phyloP scores from a whole-genome alignment of 2,797 vertebrate species.

The Pterois miles region DNA sequence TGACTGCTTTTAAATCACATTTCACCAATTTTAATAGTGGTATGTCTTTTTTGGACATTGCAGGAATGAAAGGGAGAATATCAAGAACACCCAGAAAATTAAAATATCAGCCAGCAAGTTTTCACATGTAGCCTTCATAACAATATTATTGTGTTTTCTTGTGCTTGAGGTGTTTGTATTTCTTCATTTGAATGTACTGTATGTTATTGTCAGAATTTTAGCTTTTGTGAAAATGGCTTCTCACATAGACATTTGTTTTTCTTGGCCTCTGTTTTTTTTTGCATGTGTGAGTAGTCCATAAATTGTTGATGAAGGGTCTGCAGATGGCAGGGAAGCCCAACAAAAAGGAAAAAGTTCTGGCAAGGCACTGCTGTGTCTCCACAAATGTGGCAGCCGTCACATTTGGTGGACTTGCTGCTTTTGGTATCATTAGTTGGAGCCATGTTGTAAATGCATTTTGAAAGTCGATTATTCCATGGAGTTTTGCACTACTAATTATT shows the following conservation, averaged over 20 bases:
- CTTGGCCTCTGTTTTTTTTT: slow-evolving; percentile 2
- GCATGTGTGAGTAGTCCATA: slow-evolving; percentile 13
- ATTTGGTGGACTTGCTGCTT: slow-evolving; percentile 15
- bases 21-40: not conserved
- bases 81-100: not conserved
- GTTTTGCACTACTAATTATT: not conserved
- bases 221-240: not conserved
- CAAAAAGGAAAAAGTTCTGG: not conserved
- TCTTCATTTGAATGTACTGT: not conserved
- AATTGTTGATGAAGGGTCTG: slow-evolving; percentile 34
- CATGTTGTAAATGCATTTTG: not conserved
- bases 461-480: not conserved
- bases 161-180: not conserved
- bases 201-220: not conserved
- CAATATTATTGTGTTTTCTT: not conserved
- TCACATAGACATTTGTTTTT: not conserved
- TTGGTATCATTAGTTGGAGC: slow-evolving; percentile 16
- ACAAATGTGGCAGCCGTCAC: not conserved
- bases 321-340: slow-evolving; percentile 19
- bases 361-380: slow-evolving; percentile 9
- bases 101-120: not conserved
- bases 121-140: not conserved
- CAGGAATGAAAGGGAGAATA: not conserved
- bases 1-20: not conserved
- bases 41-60: slow-evolving; percentile 1